These are phyloP conservation scores for Sinodicranocentrus sp. DNA, from an alignment of 2,888 invertebrate genomes.

Conservation along the genomic window DNA sequence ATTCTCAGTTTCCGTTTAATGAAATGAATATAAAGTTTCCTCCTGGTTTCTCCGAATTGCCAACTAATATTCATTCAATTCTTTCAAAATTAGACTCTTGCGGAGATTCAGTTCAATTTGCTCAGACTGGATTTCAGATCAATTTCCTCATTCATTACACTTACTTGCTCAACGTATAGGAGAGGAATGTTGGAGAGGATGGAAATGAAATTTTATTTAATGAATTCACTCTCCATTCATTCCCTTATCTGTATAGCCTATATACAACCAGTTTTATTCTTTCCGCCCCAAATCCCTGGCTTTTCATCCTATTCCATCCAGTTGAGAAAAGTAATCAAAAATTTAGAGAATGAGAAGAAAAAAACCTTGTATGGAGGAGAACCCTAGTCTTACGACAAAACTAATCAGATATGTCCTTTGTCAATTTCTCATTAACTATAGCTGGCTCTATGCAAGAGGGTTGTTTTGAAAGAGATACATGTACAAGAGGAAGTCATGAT, in stretches of 20 bases:
- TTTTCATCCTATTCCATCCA: conserved; percentile 26
- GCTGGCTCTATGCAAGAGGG: too few species aligned
- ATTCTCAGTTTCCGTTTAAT: conserved; percentile 12
- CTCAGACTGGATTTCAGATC: not conserved
- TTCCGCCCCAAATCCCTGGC: not conserved
- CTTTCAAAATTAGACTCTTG: conserved; percentile 18
- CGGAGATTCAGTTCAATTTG: not conserved
- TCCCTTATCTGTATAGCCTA: too few species aligned
- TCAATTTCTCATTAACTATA: conserved; percentile 46
- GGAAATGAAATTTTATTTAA: not conserved
- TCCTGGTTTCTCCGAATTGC: not conserved
- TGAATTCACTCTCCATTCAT: too few species aligned
- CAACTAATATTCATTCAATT: conserved; percentile 31
- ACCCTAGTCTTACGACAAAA: too few species aligned
- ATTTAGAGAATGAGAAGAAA: not conserved
- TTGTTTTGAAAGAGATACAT: too few species aligned
- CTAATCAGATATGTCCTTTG: conserved; percentile 34
- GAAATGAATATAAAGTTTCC: not conserved
- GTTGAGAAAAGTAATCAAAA: conserved; percentile 34
- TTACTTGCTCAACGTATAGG: not conserved
- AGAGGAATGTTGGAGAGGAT: too few species aligned
- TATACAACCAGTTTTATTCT: too few species aligned
- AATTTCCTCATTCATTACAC: not conserved
- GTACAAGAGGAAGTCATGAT: too few species aligned
- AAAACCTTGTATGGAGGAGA: not conserved